A percentile compares a stretch with the other conserved stretches of the same genome.
Evolutionary conservation across 2,888 invertebrate species (phyloP).

Genomic region (Xestia rhomboidea): DNA sequence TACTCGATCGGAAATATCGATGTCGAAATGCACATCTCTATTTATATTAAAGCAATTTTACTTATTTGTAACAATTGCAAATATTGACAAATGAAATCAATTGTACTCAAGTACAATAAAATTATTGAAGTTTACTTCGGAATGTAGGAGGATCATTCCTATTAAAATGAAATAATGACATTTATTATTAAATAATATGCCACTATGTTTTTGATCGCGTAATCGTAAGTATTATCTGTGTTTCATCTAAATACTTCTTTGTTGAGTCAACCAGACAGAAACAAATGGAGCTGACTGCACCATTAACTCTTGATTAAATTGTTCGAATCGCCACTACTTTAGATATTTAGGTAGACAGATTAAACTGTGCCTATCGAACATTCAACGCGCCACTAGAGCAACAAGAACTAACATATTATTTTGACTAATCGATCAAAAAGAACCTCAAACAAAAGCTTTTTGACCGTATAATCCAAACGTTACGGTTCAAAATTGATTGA

Average conservation of each 20-base stretch:
- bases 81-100: conserved; percentile 34
- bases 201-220: conserved; percentile 47
- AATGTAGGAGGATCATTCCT: conserved; percentile 13
- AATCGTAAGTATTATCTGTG: conserved; percentile 8
- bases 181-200: conserved; percentile 33
- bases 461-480: neutral
- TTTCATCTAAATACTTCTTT: conserved; percentile 3
- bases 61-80: conserved; percentile 29
- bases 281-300: conserved; percentile 28
- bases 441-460: neutral
- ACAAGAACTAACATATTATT: neutral
- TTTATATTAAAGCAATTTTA: conserved; percentile 20
- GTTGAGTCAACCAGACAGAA: neutral
- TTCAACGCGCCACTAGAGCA: neutral
- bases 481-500: neutral
- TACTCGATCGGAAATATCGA: conserved; percentile 53
- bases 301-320: conserved; percentile 19
- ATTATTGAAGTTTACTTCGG: conserved; percentile 3
- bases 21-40: conserved; percentile 40
- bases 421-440: neutral
- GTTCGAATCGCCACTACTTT: neutral
- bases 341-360: neutral
- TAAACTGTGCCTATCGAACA: conserved; percentile 4
- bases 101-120: conserved; percentile 31
- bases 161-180: conserved; percentile 18